Conservation (phyloP, 2,113 vertebrate species). For the Hylia prasina region DNA sequence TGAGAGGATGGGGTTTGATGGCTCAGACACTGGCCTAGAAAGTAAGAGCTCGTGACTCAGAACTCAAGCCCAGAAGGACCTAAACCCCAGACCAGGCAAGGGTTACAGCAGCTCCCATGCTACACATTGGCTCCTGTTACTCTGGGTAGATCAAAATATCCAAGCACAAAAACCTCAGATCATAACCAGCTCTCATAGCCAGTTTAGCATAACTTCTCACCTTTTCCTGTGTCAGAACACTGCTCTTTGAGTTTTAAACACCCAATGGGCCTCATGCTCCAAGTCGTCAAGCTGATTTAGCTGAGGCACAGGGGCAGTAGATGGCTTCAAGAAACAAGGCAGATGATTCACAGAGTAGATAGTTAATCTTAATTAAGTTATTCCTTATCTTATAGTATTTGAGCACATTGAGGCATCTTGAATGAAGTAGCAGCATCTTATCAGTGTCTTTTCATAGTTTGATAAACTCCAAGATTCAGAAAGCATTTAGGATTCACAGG, state of each 20-base stretch:
- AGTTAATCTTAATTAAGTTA: neutral
- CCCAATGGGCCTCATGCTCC: neutral
- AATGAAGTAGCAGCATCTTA: neutral
- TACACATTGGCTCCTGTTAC: fast-evolving
- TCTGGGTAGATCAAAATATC: fast-evolving
- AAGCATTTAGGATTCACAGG: neutral
- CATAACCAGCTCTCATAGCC: neutral
- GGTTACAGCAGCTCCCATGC: neutral
- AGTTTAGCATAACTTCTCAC: neutral
- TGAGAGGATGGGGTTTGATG: neutral
- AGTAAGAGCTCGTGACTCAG: neutral
- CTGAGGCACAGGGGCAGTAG: neutral
- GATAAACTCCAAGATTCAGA: neutral
- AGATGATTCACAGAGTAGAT: neutral
- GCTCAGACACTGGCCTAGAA: neutral
- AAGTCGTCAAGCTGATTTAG: neutral
- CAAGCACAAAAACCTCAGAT: neutral
- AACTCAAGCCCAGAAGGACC: neutral
- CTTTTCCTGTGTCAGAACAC: neutral
- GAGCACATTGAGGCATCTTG: neutral
- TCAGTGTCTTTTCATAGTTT: neutral
- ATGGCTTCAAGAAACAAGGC: neutral
- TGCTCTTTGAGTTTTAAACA: neutral
- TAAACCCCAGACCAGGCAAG: neutral
- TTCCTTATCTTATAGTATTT: neutral